Conservation (phyloP, 2,113 vertebrate genomes). For the Protomyctophum bolini region DNA sequence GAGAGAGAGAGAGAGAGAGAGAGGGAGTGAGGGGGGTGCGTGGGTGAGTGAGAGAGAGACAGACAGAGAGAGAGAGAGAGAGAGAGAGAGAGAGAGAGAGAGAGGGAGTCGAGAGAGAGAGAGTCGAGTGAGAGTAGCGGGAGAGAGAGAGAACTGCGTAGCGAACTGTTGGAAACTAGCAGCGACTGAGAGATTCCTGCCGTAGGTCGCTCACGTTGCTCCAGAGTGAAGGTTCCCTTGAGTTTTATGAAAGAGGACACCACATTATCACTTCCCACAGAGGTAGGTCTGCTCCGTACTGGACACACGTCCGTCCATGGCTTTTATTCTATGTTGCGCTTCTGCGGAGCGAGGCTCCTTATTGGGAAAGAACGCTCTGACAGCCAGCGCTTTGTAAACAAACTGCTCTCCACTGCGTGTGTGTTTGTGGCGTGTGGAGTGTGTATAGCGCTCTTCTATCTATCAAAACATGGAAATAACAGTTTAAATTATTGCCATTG, state of each 20-base stretch:
- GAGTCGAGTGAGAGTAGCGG: constrained; percentile 25
- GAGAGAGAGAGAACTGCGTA: constrained; percentile 55
- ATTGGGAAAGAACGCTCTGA: constrained; percentile 55
- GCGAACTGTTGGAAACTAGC: constrained; percentile 64
- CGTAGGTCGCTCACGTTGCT: constrained; percentile 47
- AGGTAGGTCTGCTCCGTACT: constrained; percentile 55
- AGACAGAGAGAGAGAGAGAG: constrained; percentile 29
- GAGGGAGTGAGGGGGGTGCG: constrained; percentile 34
- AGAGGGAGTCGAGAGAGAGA: neutral
- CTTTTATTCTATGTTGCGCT: no score
- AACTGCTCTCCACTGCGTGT: constrained; percentile 40
- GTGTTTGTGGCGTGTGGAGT: neutral
- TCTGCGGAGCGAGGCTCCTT: constrained; percentile 2
- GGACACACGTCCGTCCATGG: no score
- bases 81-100: constrained; percentile 16
- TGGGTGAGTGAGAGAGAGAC: constrained; percentile 32
- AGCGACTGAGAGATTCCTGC: constrained; percentile 45
- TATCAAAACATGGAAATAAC: neutral
- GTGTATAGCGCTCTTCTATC: neutral
- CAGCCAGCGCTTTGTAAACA: constrained; percentile 70
- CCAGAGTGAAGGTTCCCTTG: constrained; percentile 35
- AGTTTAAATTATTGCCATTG: neutral
- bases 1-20: constrained; percentile 38
- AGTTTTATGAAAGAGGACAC: constrained; percentile 65
- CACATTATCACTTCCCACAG: constrained; percentile 47